Percentiles rank a stretch among this genome's conserved stretches.
Conservation (phyloP, 2,888 invertebrate genomes). For the Gastracanthus pulcherrimus region DNA sequence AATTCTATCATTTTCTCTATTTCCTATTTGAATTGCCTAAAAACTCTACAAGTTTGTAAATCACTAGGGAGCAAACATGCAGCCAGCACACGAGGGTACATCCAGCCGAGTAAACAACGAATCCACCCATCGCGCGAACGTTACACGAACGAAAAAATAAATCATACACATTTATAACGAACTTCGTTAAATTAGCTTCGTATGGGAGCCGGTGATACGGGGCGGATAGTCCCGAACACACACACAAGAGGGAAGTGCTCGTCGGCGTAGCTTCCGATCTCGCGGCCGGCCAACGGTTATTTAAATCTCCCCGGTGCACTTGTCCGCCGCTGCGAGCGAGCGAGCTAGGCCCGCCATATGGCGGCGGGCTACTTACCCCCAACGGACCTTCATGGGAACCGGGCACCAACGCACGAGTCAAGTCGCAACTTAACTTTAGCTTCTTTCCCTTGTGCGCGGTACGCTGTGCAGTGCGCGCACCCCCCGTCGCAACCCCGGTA, state of each 20-base stretch:
- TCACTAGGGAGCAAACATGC: background rate
- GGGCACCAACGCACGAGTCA: constrained; percentile 64
- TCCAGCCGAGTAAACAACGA: background rate
- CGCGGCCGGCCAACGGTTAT: constrained; percentile 73
- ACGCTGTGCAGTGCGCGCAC: background rate
- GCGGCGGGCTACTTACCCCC: constrained; percentile 66
- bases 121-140: background rate
- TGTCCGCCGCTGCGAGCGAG: constrained; percentile 66
- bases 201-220: background rate
- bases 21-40: too few species aligned
- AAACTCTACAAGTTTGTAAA: background rate
- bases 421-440: constrained; percentile 33
- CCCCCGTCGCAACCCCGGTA: background rate
- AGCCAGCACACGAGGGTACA: background rate
- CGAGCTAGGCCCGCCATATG: constrained; percentile 44
- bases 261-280: constrained; percentile 53
- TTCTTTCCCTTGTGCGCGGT: too few species aligned
- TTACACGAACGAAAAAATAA: constrained; percentile 11
- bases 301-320: constrained; percentile 77
- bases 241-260: constrained; percentile 48
- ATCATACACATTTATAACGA: constrained; percentile 31
- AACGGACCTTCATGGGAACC: constrained; percentile 77
- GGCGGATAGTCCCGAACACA: background rate
- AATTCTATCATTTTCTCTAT: too few species aligned
- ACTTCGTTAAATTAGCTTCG: constrained; percentile 17